Percentiles rank a stretch among this genome's conserved stretches.
These are phyloP conservation scores for Lemur catta DNA, from an alignment of 2,797 vertebrate species.

Conservation along the genomic window DNA sequence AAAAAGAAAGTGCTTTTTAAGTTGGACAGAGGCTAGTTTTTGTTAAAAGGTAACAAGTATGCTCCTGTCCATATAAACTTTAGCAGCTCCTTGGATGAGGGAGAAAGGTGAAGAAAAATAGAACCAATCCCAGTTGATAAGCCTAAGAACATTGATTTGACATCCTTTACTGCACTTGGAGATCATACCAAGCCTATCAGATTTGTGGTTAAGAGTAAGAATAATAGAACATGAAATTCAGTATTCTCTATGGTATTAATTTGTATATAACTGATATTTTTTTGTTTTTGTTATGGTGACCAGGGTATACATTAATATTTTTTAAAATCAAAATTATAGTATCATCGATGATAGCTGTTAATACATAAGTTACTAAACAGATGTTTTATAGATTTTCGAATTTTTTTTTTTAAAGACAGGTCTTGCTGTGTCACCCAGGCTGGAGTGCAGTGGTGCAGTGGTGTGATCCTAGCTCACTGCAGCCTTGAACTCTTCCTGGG, in stretches of 20 bases:
- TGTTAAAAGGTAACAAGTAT: background rate
- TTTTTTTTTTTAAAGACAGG: no score
- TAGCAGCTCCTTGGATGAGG: background rate
- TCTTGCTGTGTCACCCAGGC: no score
- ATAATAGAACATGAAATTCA: background rate
- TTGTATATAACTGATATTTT: background rate
- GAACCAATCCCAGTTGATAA: background rate
- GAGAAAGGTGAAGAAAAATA: slow-evolving; percentile 18
- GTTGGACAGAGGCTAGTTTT: background rate
- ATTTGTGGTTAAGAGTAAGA: background rate
- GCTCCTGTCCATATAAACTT: slow-evolving; percentile 1
- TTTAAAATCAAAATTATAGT: background rate
- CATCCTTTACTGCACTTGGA: background rate
- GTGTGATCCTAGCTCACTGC: no score
- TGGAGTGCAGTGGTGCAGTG: no score
- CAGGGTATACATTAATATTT: background rate
- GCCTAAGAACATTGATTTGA: background rate
- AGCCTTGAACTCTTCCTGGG: no score
- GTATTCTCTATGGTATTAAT: background rate
- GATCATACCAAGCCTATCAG: background rate
- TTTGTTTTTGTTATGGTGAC: background rate
- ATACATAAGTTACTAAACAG: background rate
- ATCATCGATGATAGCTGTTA: slow-evolving; percentile 5
- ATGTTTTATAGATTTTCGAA: background rate
- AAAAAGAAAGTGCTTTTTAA: slow-evolving; percentile 9